phyloP scores from a whole-genome alignment of 2,113 vertebrate genomes.

The Pituophis catenifer region DNA sequence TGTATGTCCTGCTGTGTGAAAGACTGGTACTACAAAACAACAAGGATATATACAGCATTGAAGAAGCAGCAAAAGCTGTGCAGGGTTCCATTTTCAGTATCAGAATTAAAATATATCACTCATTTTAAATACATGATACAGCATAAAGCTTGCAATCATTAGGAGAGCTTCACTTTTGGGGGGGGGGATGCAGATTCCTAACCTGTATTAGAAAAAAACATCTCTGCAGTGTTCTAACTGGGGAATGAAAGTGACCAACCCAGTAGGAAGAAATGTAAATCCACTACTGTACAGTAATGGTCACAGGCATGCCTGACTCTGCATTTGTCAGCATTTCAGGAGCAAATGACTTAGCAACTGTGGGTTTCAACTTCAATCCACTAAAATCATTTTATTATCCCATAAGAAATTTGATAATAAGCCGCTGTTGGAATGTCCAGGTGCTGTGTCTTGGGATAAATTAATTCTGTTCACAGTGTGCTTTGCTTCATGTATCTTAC shows the following conservation, averaged over 20 bases:
- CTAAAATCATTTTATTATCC: neutral
- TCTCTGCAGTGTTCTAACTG: neutral
- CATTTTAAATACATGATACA: slow-evolving; percentile 32
- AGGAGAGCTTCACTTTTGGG: slow-evolving; percentile 12
- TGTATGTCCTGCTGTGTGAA: slow-evolving; percentile 83
- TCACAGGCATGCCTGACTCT: neutral
- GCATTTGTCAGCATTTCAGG: neutral
- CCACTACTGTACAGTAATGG: neutral
- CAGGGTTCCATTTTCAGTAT: neutral
- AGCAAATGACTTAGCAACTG: neutral
- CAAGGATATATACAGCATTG: slow-evolving; percentile 40
- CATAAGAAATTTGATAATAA: slow-evolving; percentile 11
- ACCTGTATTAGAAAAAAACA: neutral
- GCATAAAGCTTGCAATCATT: slow-evolving; percentile 39
- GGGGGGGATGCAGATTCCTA: neutral
- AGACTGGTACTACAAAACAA: neutral
- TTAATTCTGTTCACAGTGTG: slow-evolving; percentile 9
- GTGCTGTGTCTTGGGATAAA: neutral
- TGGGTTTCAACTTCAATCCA: slow-evolving; percentile 43
- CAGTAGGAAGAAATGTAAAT: neutral
- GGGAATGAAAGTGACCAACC: neutral
- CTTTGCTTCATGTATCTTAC: slow-evolving; percentile 39
- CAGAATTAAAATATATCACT: slow-evolving; percentile 33
- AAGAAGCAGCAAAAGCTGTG: slow-evolving; percentile 24
- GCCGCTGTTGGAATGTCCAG: neutral